Conservation (phyloP, 2,888 invertebrate genomes). For the Drosophila picticornis region DNA sequence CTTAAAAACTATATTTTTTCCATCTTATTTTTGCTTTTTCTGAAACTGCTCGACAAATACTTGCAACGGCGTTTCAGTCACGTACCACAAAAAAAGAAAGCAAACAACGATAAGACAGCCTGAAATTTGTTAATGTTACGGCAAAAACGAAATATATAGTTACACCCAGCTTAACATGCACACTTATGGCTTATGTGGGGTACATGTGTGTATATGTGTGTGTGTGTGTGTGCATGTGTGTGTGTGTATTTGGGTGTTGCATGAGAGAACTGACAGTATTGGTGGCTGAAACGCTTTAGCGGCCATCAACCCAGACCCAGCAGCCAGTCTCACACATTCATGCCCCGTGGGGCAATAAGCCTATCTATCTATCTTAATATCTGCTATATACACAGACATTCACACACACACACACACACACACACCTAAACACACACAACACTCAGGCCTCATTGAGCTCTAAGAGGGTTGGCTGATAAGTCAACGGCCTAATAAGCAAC, state of each 20-base stretch:
- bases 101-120: constrained; percentile 56
- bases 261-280: constrained; percentile 53
- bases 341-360: constrained; percentile 48
- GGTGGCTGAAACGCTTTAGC: constrained; percentile 68
- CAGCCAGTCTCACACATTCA: constrained; percentile 28
- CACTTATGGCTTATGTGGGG: constrained; percentile 15
- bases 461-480: constrained; percentile 1
- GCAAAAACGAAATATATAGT: constrained; percentile 66
- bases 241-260: constrained; percentile 49
- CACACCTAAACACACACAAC: background rate
- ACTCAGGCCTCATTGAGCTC: constrained; percentile 22
- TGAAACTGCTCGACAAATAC: constrained; percentile 65
- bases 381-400: constrained; percentile 39
- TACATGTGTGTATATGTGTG: no score
- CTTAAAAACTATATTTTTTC: background rate
- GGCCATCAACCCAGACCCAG: constrained; percentile 34
- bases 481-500: background rate
- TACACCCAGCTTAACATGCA: constrained; percentile 27
- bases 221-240: constrained; percentile 10
- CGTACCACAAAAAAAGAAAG: constrained; percentile 60
- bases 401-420: constrained; percentile 16
- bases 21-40: background rate
- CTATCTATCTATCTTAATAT: constrained; percentile 63
- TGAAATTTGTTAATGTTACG: constrained; percentile 38
- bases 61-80: constrained; percentile 73